Conservation (phyloP, 2,113 vertebrate genomes). For the Ranitomeya variabilis region DNA sequence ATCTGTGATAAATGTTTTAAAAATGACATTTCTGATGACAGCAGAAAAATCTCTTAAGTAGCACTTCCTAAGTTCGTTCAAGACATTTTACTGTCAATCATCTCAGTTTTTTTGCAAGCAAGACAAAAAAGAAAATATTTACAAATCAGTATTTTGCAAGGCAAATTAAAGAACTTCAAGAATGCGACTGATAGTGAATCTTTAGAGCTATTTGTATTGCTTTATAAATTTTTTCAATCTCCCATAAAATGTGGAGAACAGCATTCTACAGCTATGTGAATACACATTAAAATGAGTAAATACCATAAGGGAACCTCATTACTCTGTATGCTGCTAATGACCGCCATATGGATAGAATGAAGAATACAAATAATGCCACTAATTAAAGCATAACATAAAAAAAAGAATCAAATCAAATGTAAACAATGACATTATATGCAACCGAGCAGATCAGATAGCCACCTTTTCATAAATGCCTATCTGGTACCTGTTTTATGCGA, state of each 20-base stretch:
- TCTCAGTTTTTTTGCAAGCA: slow-evolving; percentile 56
- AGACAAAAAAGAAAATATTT: background rate
- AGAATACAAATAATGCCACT: background rate
- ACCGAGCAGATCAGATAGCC: background rate
- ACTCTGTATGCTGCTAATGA: background rate
- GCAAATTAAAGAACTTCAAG: slow-evolving; percentile 4
- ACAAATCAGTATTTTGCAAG: slow-evolving; percentile 60
- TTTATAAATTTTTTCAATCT: background rate
- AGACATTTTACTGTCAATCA: slow-evolving; percentile 63
- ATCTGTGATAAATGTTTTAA: slow-evolving; percentile 67
- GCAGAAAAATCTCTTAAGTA: slow-evolving; percentile 64
- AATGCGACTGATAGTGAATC: slow-evolving; percentile 51
- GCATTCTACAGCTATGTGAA: background rate
- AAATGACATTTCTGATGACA: slow-evolving; percentile 72
- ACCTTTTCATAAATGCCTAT: background rate
- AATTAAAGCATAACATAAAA: background rate
- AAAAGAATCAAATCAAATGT: background rate
- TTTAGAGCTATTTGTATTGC: background rate
- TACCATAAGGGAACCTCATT: background rate
- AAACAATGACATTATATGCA: background rate
- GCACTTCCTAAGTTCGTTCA: slow-evolving; percentile 62
- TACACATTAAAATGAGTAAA: background rate
- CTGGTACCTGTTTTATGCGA: background rate
- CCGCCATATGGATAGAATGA: background rate
- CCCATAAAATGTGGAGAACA: background rate